Conservation (phyloP, 2,888 invertebrate genomes). For the Sarcophaga carnaria region DNA sequence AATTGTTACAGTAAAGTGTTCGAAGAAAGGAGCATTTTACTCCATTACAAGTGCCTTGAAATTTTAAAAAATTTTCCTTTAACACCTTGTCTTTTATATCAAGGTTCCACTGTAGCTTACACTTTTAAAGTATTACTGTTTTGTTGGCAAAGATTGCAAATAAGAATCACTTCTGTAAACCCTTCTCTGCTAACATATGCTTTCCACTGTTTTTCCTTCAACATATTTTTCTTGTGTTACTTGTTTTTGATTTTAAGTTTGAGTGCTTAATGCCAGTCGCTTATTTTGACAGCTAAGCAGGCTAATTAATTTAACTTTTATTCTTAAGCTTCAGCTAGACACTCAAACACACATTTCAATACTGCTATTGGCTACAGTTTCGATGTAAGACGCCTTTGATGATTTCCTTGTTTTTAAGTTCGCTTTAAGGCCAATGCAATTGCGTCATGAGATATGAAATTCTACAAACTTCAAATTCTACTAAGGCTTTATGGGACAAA, state of each 20-base stretch:
- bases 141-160: not conserved
- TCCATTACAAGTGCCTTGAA: no score
- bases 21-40: no score
- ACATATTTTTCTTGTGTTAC: not conserved
- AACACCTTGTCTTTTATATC: not conserved
- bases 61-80: not conserved
- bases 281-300: slow-evolving; percentile 63
- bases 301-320: slow-evolving; percentile 63
- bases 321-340: not conserved
- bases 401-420: no score
- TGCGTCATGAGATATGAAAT: no score
- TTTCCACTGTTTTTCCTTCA: not conserved
- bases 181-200: not conserved
- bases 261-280: slow-evolving; percentile 50
- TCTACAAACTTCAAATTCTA: no score
- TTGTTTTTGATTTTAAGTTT: not conserved
- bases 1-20: no score
- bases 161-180: no score
- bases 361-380: no score
- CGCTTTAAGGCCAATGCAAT: no score
- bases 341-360: no score
- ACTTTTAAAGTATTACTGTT: not conserved
- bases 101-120: not conserved
- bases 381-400: no score
- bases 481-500: no score